A percentile compares a stretch with the other conserved stretches of the same genome.
Evolutionary conservation across 2,797 vertebrate species (phyloP).

Genomic region (Artibeus jamaicensis): DNA sequence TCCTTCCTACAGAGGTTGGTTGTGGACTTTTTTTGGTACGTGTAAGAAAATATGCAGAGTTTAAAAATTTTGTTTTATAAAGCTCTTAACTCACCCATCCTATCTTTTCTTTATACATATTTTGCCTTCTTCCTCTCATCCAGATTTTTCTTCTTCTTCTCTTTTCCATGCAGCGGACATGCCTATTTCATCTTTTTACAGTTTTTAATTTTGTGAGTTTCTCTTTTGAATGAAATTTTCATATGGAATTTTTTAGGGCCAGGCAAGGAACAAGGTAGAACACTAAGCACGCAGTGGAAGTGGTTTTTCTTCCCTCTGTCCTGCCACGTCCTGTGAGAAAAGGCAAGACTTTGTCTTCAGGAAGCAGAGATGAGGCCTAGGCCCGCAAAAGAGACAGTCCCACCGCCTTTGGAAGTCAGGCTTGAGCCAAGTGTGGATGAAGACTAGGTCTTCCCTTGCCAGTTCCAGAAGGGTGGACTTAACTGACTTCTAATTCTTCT

Average conservation of each 20-base stretch:
- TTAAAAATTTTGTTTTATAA: conserved; percentile 44
- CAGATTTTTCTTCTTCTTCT: conserved; percentile 51
- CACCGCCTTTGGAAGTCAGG: background rate
- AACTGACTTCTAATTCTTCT: background rate
- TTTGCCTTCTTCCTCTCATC: conserved; percentile 22
- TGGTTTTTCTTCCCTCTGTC: background rate
- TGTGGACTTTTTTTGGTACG: conserved; percentile 9
- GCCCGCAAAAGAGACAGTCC: background rate
- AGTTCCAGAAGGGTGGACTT: background rate
- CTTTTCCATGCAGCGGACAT: background rate
- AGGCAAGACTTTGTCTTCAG: background rate
- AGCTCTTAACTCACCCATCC: background rate
- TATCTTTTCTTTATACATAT: background rate
- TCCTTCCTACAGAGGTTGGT: background rate
- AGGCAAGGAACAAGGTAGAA: conserved; percentile 5
- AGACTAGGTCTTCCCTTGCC: background rate
- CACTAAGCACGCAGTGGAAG: background rate
- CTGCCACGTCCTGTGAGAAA: background rate
- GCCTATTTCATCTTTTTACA: conserved; percentile 5
- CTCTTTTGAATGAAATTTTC: conserved; percentile 48
- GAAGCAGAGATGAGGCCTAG: background rate
- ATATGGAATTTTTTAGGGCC: background rate
- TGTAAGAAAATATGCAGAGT: conserved; percentile 58
- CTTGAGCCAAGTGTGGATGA: conserved; percentile 10
- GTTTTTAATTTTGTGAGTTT: conserved; percentile 47